phyloP scores from a whole-genome alignment of 2,113 vertebrate species.

The Cheilinus undulatus region DNA sequence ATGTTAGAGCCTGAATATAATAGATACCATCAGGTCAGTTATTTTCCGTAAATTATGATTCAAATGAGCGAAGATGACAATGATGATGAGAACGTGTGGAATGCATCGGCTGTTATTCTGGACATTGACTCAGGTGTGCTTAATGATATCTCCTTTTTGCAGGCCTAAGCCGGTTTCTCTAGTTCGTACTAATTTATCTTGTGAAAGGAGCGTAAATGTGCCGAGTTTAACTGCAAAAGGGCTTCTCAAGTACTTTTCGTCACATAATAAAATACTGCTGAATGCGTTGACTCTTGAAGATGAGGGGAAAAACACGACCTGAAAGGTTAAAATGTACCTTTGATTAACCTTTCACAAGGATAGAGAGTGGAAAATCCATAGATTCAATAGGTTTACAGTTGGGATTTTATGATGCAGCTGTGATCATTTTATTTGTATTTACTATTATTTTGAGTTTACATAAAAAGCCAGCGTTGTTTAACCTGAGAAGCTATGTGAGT shows the following conservation, averaged over 20 bases:
- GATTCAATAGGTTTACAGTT: neutral
- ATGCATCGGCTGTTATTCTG: conserved; percentile 80
- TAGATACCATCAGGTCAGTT: conserved; percentile 22
- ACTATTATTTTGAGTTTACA: no score
- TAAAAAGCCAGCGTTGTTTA: no score
- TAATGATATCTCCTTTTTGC: neutral
- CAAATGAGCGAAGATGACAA: conserved; percentile 57
- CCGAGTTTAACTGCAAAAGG: conserved; percentile 14
- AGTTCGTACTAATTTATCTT: conserved; percentile 10
- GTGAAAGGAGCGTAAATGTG: conserved; percentile 5
- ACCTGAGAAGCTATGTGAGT: no score
- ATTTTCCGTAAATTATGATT: conserved; percentile 37
- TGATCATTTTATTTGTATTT: neutral
- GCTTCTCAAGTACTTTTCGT: neutral
- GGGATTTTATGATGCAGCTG: neutral
- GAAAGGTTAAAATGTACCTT: neutral
- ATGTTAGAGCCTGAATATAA: conserved; percentile 34
- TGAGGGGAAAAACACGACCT: conserved; percentile 13
- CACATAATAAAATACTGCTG: conserved; percentile 3
- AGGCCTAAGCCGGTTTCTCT: neutral
- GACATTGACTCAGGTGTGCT: conserved; percentile 85
- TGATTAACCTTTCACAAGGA: neutral
- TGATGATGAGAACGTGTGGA: conserved; percentile 76
- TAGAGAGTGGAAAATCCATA: neutral
- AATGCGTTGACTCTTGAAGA: conserved; percentile 10